A percentile compares a stretch with the other conserved stretches of the same genome.
Conservation (phyloP, 2,113 vertebrate species). For the Rallus limicola region DNA sequence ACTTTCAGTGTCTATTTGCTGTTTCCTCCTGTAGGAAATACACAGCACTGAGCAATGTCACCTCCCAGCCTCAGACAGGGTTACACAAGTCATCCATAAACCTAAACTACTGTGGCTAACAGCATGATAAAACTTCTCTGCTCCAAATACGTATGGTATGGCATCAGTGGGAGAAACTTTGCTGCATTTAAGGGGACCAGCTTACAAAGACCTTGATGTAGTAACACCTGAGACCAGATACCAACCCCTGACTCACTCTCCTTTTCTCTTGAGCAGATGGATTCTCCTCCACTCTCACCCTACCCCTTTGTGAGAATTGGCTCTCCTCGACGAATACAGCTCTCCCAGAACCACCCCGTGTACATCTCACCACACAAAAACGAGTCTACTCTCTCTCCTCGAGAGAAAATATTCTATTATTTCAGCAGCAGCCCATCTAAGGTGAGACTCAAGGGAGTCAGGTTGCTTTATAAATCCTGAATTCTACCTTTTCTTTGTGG, state of each 20-base stretch:
- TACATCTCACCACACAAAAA: slow-evolving; percentile 92
- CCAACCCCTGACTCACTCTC: rapidly evolving
- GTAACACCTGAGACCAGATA: neutral
- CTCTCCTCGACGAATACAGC: slow-evolving; percentile 87
- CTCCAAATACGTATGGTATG: rapidly evolving
- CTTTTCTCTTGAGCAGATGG: slow-evolving; percentile 63
- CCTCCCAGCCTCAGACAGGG: neutral
- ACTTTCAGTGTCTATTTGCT: neutral
- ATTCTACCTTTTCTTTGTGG: neutral
- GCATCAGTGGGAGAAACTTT: rapidly evolving
- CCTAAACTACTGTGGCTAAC: rapidly evolving
- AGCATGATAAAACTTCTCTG: rapidly evolving
- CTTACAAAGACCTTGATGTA: neutral
- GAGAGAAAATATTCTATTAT: slow-evolving; percentile 91
- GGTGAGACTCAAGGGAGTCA: slow-evolving; percentile 69
- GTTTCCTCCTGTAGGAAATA: neutral
- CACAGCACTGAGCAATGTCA: neutral
- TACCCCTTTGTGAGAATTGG: slow-evolving; percentile 83
- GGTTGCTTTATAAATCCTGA: neutral
- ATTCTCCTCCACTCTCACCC: slow-evolving; percentile 86
- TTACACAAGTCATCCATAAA: neutral
- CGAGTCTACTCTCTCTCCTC: slow-evolving; percentile 73
- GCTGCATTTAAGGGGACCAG: neutral
- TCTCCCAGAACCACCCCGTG: slow-evolving; percentile 89
- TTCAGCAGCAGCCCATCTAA: slow-evolving; percentile 92